Conservation (phyloP, 1,140 invertebrate genomes). For the Aphaenogaster floridana region DNA sequence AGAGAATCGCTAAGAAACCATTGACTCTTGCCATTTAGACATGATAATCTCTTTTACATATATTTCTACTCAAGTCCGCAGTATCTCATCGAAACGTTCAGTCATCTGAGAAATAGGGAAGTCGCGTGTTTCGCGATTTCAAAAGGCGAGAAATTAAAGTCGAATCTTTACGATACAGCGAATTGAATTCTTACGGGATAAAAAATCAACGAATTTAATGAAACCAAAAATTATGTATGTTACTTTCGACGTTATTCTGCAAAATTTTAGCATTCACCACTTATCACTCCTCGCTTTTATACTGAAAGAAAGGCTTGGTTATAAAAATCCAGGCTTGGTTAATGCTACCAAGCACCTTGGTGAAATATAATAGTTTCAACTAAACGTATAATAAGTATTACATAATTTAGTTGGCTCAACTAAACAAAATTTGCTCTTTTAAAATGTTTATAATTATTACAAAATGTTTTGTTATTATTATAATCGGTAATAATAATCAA, state of each 20-base stretch:
- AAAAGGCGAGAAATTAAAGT: neutral
- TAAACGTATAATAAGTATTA: no score
- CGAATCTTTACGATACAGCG: neutral
- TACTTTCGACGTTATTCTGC: neutral
- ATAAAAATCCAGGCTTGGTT: no score
- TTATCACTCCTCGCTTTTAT: neutral
- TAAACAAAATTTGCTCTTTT: no score
- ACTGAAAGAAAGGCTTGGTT: no score
- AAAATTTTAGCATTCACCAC: neutral
- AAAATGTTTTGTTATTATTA: no score
- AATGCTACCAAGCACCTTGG: no score
- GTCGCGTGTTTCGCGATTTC: neutral
- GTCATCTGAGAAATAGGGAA: neutral
- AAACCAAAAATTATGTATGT: neutral
- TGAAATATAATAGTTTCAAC: no score
- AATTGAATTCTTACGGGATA: neutral
- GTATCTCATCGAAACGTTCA: neutral
- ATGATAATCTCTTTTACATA: neutral
- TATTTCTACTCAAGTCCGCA: constrained; percentile 4
- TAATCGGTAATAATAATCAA: no score
- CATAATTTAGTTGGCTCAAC: no score
- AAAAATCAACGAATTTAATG: neutral
- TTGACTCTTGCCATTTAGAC: neutral
- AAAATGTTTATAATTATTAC: no score
- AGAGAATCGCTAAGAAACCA: neutral